Evolutionary conservation across 2,888 invertebrate species (phyloP), one percentile per base, ranked within the genome.

Genomic region (Machimus rusticus): DNA sequence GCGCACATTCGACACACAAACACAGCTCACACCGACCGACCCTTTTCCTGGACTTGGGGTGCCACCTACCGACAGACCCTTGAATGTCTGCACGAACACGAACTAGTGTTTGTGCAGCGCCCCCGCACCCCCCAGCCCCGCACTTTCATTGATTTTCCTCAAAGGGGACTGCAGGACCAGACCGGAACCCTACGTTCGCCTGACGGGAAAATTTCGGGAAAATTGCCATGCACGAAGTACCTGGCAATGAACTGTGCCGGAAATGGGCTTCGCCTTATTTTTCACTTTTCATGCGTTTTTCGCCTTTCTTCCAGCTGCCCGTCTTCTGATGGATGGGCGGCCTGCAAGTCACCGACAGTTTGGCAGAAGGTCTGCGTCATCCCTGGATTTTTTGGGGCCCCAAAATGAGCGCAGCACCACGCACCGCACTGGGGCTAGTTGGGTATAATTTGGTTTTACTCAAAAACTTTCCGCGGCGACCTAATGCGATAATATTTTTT

Each of bases 141-240:
- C 43, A 46, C 28, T 85, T 74, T 85, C 74, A 66, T 85, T 16
- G 74, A 37, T 76, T 76, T 76, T 76, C 39, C 39, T 76, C 37
- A 34, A 76, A 74, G 85, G 85, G 85, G 46, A 39, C 76, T 19
- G 76, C 76, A 66, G 23, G 66, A 66, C 66, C 66, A 66, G 66
- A 66, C 66, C 66, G 66, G 66, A 66, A 19, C 66, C 66, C 23
- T 23, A 28, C 23, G 28, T 8, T 66, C 46, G 85, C 57, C 43
- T 46, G 76, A 74, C 43, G 85, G 85, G 85, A 74, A 74, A 51
- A 74, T 37, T 31, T 76, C 74, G 74, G 74, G 85, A 85, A 85
- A 85, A 85, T 85, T 85, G 85, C 85, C 85, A 85, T 85, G 85
- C 85, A 85, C 74, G 46, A 74, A 28, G 74, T 74, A 85, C 85